These are phyloP conservation scores for Musca vetustissima DNA, from an alignment of 1,140 invertebrate genomes.

Conservation along the genomic window DNA sequence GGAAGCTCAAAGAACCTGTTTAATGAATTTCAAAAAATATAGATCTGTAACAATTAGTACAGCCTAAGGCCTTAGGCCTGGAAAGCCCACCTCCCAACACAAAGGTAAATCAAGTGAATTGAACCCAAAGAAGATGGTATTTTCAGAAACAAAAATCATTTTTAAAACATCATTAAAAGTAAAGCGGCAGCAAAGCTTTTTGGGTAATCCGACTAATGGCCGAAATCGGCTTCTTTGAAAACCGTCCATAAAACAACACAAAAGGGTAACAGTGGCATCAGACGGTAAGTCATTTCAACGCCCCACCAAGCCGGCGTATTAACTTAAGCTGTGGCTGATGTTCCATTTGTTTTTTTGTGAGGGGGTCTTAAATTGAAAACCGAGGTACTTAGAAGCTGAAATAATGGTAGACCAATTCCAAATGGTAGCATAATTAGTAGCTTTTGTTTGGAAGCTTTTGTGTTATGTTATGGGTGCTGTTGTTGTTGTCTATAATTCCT, in stretches of 20 bases:
- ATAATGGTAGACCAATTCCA: too few relatives aligned
- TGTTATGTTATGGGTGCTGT: too few relatives aligned
- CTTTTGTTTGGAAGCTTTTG: neutral
- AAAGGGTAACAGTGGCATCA: constrained; percentile 12
- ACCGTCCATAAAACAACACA: neutral
- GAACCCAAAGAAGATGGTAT: neutral
- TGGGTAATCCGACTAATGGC: too few relatives aligned
- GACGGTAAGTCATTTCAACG: neutral
- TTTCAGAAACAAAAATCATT: neutral
- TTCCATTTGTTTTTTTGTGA: too few relatives aligned
- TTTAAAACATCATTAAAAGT: constrained; percentile 11
- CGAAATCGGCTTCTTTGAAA: too few relatives aligned
- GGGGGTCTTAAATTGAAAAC: too few relatives aligned
- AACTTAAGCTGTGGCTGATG: too few relatives aligned
- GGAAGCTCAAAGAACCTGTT: constrained; percentile 2
- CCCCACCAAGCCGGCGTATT: neutral
- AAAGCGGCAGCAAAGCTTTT: neutral
- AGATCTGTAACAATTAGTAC: constrained; percentile 18
- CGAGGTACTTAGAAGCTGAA: neutral
- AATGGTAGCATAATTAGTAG: constrained; percentile 9
- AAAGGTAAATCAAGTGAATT: neutral
- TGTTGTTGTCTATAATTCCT: neutral
- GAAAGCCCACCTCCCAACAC: neutral
- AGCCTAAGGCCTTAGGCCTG: neutral
- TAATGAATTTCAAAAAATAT: neutral